Evolutionary conservation across 2,888 invertebrate species (phyloP).

Genomic region (Campoplex nolae): DNA sequence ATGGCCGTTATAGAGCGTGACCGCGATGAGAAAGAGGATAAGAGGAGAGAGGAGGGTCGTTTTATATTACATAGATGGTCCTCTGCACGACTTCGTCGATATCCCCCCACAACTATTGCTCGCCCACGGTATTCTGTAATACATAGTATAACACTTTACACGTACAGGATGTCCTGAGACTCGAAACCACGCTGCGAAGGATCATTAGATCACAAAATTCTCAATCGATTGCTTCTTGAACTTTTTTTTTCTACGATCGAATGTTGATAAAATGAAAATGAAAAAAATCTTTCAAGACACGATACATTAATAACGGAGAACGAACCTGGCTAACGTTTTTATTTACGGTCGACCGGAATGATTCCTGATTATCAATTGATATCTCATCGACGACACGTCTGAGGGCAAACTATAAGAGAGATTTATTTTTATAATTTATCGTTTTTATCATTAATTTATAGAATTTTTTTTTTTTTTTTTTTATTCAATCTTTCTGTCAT

Average conservation of each 20-base stretch:
- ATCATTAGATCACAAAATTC: neutral
- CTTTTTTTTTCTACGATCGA: neutral
- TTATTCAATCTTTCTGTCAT: too few species aligned
- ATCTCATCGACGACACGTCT: too few species aligned
- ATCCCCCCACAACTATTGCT: slow-evolving; percentile 34
- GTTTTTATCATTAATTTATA: too few species aligned
- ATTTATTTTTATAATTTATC: too few species aligned
- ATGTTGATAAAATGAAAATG: neutral
- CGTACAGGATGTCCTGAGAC: neutral
- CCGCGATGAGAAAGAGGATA: slow-evolving; percentile 59
- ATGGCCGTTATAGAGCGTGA: slow-evolving; percentile 67
- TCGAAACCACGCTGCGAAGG: neutral
- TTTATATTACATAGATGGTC: slow-evolving; percentile 50
- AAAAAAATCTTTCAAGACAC: neutral
- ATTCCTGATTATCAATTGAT: too few species aligned
- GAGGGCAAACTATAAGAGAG: too few species aligned
- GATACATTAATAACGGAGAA: neutral
- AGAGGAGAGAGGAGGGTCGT: slow-evolving; percentile 46
- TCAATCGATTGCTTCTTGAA: too few species aligned
- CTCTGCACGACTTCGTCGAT: slow-evolving; percentile 50
- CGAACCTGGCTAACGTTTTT: neutral
- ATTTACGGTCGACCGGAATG: too few species aligned
- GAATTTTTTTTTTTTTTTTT: too few species aligned
- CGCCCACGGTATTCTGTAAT: slow-evolving; percentile 9
- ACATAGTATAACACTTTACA: neutral